These are phyloP conservation scores for Malacoraja senta DNA, from an alignment of 2,797 vertebrate genomes.

Conservation along the genomic window DNA sequence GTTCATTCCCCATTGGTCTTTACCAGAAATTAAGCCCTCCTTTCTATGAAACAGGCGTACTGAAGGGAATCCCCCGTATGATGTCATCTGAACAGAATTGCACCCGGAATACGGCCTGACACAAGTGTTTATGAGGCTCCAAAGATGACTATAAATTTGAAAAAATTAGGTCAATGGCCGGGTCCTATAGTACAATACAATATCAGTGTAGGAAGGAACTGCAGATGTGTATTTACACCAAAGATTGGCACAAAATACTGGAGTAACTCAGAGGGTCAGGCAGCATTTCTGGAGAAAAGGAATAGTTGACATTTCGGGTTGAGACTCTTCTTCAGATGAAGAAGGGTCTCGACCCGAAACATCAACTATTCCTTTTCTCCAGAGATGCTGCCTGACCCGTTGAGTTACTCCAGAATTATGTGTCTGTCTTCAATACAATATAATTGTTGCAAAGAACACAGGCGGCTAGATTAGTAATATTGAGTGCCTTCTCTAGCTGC, in stretches of 20 bases:
- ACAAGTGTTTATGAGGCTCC: neutral
- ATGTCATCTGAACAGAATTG: neutral
- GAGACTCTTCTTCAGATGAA: no score
- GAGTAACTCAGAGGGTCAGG: no score
- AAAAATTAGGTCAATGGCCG: neutral
- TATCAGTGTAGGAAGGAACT: no score
- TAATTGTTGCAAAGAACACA: neutral
- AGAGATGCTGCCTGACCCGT: no score
- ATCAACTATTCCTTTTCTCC: no score
- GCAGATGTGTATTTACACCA: no score
- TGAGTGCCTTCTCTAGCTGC: neutral
- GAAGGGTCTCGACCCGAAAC: no score
- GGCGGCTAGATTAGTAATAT: neutral
- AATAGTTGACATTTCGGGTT: no score
- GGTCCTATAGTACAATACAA: neutral
- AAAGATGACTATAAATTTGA: neutral
- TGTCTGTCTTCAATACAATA: neutral
- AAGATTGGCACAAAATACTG: no score
- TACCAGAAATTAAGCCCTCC: neutral
- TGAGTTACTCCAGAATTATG: no score
- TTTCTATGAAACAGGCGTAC: neutral
- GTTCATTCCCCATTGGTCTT: neutral
- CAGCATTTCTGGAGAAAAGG: no score
- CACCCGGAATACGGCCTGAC: neutral
- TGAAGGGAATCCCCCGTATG: constrained; percentile 1